Evolutionary conservation across 2,888 invertebrate genomes (phyloP), one percentile per base, ranked within the genome.

Genomic region (Perizoma affinitatum): DNA sequence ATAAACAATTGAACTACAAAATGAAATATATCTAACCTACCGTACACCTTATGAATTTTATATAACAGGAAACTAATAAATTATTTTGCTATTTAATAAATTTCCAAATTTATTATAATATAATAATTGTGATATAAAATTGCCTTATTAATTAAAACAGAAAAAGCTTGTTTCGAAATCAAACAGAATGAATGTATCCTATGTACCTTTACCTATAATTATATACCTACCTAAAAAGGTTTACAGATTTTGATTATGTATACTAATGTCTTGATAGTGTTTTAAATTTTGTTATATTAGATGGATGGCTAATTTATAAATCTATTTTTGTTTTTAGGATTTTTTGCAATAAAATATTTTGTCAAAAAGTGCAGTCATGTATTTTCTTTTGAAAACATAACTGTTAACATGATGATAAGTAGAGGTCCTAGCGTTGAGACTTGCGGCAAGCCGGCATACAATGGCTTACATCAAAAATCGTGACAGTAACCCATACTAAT

Each of bases 91-190:
- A 4, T 10, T 42, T 4, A 42, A 10, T 42, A 4, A 43, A 34
- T 46, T 60, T 36, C 36, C 57, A 35, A 9, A 54, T 50, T 53
- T 50, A 70, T 68, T n/a, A 61, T 69, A 74, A 78, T 72, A 72
- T 74, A 78, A 38, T 38, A 38, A 38, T 76, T 88, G 89, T 90
- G 89, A 90, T 90, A 90, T 82, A 63, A 83, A 80, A 83, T 83
- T 88, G 87, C 87, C 90, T 87, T 88, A 65, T 50, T 52, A 50
- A 46, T 58, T 36, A 55, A 63, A 64, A 45, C 10, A 7, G n/a
- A 51, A 66, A 64, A 69, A 60, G 22, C 47, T 66, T 58, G 71
- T 63, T 66, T 66, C 58, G 8, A 46, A 48, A 42, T 51, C 41
- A 44, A 52, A 53, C 42, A 54, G 49, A 43, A 44, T 41, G 55